Evolutionary conservation across 2,797 vertebrate species (phyloP), one percentile per base, ranked within the genome.

Genomic region (Bryconaethiops microstoma): DNA sequence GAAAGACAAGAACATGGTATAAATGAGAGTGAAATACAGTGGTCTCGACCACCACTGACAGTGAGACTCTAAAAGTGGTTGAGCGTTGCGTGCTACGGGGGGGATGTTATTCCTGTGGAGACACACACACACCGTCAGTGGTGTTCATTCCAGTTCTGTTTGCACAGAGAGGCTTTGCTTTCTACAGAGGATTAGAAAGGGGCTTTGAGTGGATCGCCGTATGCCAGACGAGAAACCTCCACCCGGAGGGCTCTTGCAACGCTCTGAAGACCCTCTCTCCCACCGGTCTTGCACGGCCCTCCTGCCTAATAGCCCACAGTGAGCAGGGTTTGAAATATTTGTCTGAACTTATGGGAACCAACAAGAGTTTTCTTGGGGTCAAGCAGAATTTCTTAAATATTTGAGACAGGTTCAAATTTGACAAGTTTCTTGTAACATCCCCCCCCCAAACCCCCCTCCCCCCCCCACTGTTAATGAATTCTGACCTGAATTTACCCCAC

Each of bases 141-240:
- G 64, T 86, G 83, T 86, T 71, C 86, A 87, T 90, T 90, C 85
- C 88, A 91, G 85, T 87, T 86, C 78, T 92, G 88, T 92, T 92
- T 90, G 86, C 84, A 86, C 83, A 92, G 90, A 92, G 79, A 69
- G 85, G 81, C 85, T 88, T 73, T 82, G 87, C 89, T 87, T 77
- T 78, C 78, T 71, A 59, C 80, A 86, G 81, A 64, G 60, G 86
- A 88, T 86, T 85, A 88, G 82, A 81, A 7, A 55, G 83, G 88
- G 78, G 69, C 64, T 82, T 79, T 68, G 40, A 48, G 39, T 40
- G 68, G 85, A 74, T 87, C 84, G 76, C 81, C 78, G 74, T 84
- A 82, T 79, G 77, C 81, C 60, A 82, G 78, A 85, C 62, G 42
- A 88, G 82, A 85, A 78, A 68, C 23, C 63, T 45, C 63, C 63